Evolutionary conservation across 2,888 invertebrate genomes (phyloP).

Genomic region (Drosophila acutilabella): DNA sequence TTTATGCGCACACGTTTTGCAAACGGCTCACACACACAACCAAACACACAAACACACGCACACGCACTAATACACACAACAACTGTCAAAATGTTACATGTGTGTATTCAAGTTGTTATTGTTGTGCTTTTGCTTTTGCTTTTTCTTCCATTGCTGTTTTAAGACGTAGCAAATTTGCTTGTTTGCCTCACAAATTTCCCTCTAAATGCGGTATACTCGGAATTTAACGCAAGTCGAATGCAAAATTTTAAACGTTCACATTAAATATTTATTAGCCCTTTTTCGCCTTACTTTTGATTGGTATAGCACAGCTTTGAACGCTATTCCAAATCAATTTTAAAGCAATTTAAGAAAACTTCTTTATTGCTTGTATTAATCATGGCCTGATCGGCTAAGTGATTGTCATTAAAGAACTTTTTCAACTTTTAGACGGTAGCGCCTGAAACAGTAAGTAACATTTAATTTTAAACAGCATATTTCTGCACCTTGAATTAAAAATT

Average conservation of each 20-base stretch:
- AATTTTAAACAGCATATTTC: too few relatives aligned
- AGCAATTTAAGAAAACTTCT: too few relatives aligned
- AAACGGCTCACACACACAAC: slow-evolving; percentile 33
- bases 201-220: slow-evolving; percentile 27
- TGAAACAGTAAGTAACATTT: too few relatives aligned
- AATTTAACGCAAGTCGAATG: slow-evolving; percentile 21
- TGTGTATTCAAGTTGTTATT: slow-evolving; percentile 28
- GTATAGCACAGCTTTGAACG: neutral
- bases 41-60: slow-evolving; percentile 18
- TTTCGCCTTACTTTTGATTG: slow-evolving; percentile 9
- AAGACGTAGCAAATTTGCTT: slow-evolving; percentile 37
- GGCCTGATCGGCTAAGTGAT: too few relatives aligned
- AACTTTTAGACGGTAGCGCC: too few relatives aligned
- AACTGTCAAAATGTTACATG: slow-evolving; percentile 56
- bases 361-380: too few relatives aligned
- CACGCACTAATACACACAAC: slow-evolving; percentile 16
- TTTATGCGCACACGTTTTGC: slow-evolving; percentile 72
- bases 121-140: slow-evolving; percentile 11
- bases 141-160: neutral
- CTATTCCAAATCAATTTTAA: too few relatives aligned
- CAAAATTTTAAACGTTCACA: slow-evolving; percentile 22
- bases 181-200: slow-evolving; percentile 16
- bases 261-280: slow-evolving; percentile 18
- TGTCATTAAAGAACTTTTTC: too few relatives aligned
- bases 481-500: too few relatives aligned